These are phyloP conservation scores for Diplodus puntazzo DNA, from an alignment of 2,797 vertebrate genomes.

Conservation along the genomic window DNA sequence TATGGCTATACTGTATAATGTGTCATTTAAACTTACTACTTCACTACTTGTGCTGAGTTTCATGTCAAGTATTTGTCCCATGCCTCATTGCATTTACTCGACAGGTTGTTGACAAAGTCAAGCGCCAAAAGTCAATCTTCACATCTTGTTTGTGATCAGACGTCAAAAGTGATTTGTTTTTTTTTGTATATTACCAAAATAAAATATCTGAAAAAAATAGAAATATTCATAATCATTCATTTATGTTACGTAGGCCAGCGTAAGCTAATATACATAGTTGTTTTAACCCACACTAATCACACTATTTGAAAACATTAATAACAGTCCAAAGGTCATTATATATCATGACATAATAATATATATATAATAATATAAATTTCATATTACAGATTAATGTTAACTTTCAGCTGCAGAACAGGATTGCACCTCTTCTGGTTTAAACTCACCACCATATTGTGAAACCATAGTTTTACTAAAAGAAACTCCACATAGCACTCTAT, in stretches of 20 bases:
- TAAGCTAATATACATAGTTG: too few species aligned
- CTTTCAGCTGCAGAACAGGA: background rate
- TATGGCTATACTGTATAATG: background rate
- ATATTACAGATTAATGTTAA: too few species aligned
- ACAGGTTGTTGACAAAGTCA: slow-evolving; percentile 1
- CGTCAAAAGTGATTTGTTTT: background rate
- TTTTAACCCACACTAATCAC: too few species aligned
- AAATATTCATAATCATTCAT: too few species aligned
- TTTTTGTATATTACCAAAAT: background rate
- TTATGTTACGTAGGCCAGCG: too few species aligned
- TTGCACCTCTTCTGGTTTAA: background rate
- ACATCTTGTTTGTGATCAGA: too few species aligned
- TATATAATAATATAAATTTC: too few species aligned
- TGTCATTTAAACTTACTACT: background rate
- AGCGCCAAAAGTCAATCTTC: background rate
- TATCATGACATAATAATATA: too few species aligned
- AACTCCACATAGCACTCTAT: background rate
- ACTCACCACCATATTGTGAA: background rate
- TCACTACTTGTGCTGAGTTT: slow-evolving; percentile 1
- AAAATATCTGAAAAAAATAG: too few species aligned
- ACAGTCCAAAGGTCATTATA: too few species aligned
- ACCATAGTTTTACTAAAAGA: background rate
- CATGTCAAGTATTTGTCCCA: slow-evolving; percentile 34
- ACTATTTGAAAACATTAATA: too few species aligned
- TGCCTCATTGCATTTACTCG: slow-evolving; percentile 21